Base-by-base conservation (phyloP, 2,888 invertebrate genomes). In the Biston stratarius region DNA sequence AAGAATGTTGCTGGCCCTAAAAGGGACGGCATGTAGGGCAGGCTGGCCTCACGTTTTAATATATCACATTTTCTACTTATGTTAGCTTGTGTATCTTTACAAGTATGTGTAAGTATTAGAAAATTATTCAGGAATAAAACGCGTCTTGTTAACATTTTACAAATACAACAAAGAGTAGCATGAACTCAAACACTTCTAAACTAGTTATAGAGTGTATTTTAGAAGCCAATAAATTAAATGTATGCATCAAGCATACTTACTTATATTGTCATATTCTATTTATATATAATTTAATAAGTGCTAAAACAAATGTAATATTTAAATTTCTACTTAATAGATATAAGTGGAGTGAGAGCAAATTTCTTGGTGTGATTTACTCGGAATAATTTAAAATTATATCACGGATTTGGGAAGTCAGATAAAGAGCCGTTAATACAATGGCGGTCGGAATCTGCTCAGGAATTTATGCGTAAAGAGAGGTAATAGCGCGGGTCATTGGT, bases 401-500 rank as follows among this genome's bases (percentile, higher is more conserved):
- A 44, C 9, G 49, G 55, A 55, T 64, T 64, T 38, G 34, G 52
- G 24, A 53, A 67, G 62, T 38, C 55, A 63, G 59, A 66, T 56
- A 70, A 67, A 64, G 67, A 60, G 58, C 64, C 47, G 53, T 62
- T 62, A 49, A 56, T 59, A 58, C 69, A 67, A 67, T 57, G 61
- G 61, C 61, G 63, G 49, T 69, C 53, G 67, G 53, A 69, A 67
- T 70, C 53, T 69, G 70, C 38, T 45, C 33, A 47, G 45, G 58
- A 69, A 69, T 72, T 72, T 71, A 69, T 69, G 71, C 70, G 62
- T 71, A 67, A 72, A 66, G 70, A 71, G 71, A 87, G 87, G 87
- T 90, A 91, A 92, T 93, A 90, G 87, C 88, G 84, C 87, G 89
- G 85, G 84, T 90, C 92, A 91, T 92, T 92, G 90, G 91, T 87